Evolutionary conservation across 1,140 invertebrate genomes (phyloP).

Genomic region (Hyposmocoma kahamanoa): DNA sequence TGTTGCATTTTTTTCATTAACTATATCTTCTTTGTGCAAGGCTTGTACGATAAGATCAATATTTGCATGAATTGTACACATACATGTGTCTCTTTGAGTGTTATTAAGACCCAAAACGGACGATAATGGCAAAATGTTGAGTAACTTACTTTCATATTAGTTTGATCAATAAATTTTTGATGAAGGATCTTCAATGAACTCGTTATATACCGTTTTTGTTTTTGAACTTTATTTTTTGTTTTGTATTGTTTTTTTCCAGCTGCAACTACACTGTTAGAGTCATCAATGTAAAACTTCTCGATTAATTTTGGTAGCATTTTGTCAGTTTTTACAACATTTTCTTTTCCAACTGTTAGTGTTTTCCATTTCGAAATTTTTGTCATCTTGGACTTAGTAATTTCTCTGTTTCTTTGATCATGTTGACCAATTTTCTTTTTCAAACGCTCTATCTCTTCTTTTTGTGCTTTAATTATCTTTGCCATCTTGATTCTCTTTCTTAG

Average conservation of each 20-base stretch:
- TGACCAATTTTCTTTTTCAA: too few relatives aligned
- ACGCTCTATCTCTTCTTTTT: too few relatives aligned
- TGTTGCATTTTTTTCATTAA: slow-evolving; percentile 7
- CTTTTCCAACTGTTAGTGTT: too few relatives aligned
- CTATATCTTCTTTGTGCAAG: slow-evolving; percentile 3
- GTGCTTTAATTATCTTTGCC: too few relatives aligned
- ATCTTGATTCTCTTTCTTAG: too few relatives aligned
- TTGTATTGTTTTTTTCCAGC: slow-evolving; percentile 17
- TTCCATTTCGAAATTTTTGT: too few relatives aligned
- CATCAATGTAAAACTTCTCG: not conserved
- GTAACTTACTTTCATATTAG: slow-evolving; percentile 13
- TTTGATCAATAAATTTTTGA: slow-evolving; percentile 12
- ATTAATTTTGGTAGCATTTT: not conserved
- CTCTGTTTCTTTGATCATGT: too few relatives aligned
- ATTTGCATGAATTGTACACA: slow-evolving; percentile 15
- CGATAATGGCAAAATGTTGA: slow-evolving; percentile 10
- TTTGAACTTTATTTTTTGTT: slow-evolving; percentile 12
- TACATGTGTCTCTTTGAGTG: slow-evolving; percentile 16
- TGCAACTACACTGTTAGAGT: not conserved
- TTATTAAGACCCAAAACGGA: slow-evolving; percentile 16
- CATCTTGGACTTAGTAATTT: too few relatives aligned
- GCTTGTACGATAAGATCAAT: slow-evolving; percentile 12
- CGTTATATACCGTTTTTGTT: slow-evolving; percentile 15
- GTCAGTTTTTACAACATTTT: not conserved
- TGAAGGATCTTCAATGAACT: slow-evolving; percentile 11